phyloP scores from a whole-genome alignment of 2,113 vertebrate species.

The Candoia aspera region DNA sequence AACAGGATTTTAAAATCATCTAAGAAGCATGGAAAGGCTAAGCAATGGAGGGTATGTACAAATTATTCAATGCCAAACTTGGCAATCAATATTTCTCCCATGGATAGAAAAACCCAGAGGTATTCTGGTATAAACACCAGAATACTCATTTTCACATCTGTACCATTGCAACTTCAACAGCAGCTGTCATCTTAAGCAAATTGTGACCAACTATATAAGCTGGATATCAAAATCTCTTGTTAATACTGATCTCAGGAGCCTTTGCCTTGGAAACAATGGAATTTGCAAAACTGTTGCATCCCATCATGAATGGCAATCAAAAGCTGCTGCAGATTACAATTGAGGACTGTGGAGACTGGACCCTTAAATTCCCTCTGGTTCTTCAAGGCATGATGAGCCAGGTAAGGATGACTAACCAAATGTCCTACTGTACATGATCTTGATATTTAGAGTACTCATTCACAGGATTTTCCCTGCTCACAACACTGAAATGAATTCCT shows the following conservation, averaged over 20 bases:
- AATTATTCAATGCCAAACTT: neutral
- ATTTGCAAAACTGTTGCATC: neutral
- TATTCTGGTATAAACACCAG: too few species aligned
- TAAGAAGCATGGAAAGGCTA: neutral
- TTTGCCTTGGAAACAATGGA: constrained; percentile 12
- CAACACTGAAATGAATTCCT: neutral
- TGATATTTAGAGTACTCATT: neutral
- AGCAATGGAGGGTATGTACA: neutral
- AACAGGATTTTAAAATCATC: neutral
- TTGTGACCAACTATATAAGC: constrained; percentile 16
- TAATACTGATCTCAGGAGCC: neutral
- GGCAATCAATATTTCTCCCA: constrained; percentile 1
- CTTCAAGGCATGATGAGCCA: neutral
- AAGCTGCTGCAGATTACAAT: neutral
- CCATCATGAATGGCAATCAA: neutral
- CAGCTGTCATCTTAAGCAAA: neutral
- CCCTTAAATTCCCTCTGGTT: neutral
- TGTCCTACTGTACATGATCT: neutral
- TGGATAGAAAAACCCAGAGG: neutral
- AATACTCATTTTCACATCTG: neutral
- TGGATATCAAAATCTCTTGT: constrained; percentile 29
- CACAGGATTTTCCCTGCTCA: neutral
- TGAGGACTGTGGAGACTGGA: accelerated
- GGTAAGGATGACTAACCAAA: neutral
- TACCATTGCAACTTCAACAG: neutral